A percentile compares a stretch with the other conserved stretches of the same genome.
These are phyloP conservation scores for Vandiemenella viatica DNA, from an alignment of 2,888 invertebrate genomes.

Conservation along the genomic window DNA sequence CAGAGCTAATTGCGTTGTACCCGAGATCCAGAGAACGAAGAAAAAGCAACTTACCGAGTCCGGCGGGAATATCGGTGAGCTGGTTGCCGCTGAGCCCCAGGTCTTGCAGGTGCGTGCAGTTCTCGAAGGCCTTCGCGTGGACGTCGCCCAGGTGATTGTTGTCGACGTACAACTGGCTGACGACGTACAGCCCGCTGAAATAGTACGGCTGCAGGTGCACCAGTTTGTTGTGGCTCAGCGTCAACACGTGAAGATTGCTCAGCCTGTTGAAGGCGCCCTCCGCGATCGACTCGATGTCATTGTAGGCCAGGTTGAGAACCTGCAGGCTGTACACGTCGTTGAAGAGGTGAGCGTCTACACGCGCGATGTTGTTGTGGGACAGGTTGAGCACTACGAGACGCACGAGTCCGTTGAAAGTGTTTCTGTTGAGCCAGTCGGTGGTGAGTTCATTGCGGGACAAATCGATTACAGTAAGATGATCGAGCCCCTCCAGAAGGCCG, in stretches of 20 bases:
- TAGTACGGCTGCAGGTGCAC: constrained; percentile 50
- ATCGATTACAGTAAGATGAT: constrained; percentile 57
- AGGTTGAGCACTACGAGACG: constrained; percentile 60
- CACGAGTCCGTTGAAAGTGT: constrained; percentile 58
- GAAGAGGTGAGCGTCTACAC: constrained; percentile 55
- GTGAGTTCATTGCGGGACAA: constrained; percentile 58
- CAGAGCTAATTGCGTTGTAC: constrained; percentile 59
- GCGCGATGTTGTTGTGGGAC: constrained; percentile 53
- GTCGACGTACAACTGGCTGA: constrained; percentile 59
- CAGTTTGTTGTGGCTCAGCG: constrained; percentile 56
- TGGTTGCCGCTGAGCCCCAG: constrained; percentile 59
- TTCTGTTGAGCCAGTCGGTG: constrained; percentile 62
- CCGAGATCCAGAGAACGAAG: constrained; percentile 66
- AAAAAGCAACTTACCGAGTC: constrained; percentile 50
- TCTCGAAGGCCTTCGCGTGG: constrained; percentile 55
- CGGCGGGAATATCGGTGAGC: constrained; percentile 51
- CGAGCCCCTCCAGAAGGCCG: constrained; percentile 54
- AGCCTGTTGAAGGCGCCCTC: constrained; percentile 60
- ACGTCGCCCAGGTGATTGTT: constrained; percentile 55
- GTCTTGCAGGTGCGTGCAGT: constrained; percentile 63
- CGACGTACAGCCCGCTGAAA: constrained; percentile 55
- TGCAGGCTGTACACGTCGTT: constrained; percentile 60
- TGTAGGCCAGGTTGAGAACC: constrained; percentile 56
- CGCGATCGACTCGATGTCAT: constrained; percentile 49
- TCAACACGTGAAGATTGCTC: constrained; percentile 60